phyloP scores from a whole-genome alignment of 2,797 vertebrate species.

The Allobates femoralis region DNA sequence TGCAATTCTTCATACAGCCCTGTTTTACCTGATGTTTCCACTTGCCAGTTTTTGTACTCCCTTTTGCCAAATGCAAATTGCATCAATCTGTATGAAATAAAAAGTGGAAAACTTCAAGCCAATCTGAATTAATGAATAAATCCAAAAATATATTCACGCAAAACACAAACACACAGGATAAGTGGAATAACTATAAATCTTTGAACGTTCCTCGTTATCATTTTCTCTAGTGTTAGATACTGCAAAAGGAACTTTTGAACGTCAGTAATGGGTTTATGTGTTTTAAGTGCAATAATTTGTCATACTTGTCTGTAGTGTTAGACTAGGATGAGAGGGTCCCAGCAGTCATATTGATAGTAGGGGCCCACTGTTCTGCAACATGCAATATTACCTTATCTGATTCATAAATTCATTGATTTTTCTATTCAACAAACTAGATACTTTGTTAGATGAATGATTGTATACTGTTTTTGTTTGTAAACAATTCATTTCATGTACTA shows the following conservation, averaged over 20 bases:
- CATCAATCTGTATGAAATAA: background rate
- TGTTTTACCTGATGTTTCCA: conserved; percentile 8
- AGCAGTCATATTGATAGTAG: no score
- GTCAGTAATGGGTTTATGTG: background rate
- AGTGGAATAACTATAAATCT: background rate
- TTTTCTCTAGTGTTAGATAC: background rate
- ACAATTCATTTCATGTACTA: no score
- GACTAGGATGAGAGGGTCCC: no score
- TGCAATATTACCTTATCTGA: no score
- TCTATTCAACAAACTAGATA: no score
- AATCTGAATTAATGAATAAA: background rate
- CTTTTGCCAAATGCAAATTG: background rate
- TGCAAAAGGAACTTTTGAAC: background rate
- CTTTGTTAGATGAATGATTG: no score
- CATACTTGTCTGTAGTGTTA: no score
- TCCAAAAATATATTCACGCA: background rate
- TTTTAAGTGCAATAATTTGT: background rate
- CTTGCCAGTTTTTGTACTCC: background rate
- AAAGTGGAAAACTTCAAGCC: background rate
- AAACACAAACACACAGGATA: background rate
- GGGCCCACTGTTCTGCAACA: no score
- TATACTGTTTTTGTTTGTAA: no score
- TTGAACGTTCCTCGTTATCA: background rate
- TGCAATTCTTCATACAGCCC: background rate
- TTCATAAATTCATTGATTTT: no score